Evolutionary conservation across 2,888 invertebrate species (phyloP).

Genomic region (Cylloceria caligata): DNA sequence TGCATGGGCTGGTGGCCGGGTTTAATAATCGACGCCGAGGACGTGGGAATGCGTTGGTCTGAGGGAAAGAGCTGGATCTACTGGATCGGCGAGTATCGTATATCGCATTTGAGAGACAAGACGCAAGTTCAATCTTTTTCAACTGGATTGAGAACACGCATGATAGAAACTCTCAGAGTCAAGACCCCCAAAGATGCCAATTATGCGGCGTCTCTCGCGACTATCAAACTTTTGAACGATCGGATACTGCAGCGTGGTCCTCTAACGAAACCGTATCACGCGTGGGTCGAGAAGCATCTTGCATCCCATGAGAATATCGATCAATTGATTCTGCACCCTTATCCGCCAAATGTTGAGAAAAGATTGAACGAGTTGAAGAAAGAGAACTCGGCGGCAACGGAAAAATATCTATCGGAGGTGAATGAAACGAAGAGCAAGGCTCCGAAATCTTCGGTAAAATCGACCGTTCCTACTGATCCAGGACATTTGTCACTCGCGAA

Average conservation of each 20-base stretch:
- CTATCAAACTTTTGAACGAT: constrained; percentile 45
- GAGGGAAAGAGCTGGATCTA: constrained; percentile 77
- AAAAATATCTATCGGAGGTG: constrained; percentile 71
- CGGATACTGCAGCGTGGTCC: constrained; percentile 53
- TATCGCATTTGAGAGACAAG: constrained; percentile 76
- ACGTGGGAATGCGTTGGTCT: constrained; percentile 75
- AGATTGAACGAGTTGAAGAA: constrained; percentile 72
- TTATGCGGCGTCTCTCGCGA: constrained; percentile 50
- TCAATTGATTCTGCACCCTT: constrained; percentile 75
- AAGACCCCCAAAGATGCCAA: constrained; percentile 1
- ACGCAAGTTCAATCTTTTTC: constrained; percentile 77
- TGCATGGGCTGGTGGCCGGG: constrained; percentile 82
- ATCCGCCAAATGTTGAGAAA: constrained; percentile 73
- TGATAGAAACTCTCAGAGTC: constrained; percentile 57
- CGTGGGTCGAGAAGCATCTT: constrained; percentile 77
- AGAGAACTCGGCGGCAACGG: constrained; percentile 71
- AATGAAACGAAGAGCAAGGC: constrained; percentile 52
- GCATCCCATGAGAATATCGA: constrained; percentile 48
- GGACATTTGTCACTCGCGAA: constrained; percentile 75
- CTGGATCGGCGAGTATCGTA: constrained; percentile 79
- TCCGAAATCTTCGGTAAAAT: no score
- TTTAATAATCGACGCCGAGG: constrained; percentile 76
- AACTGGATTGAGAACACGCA: constrained; percentile 68
- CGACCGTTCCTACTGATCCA: no score
- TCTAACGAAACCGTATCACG: constrained; percentile 76